These are phyloP conservation scores for Cynaeus angustus DNA, from an alignment of 2,888 invertebrate genomes.

Conservation along the genomic window DNA sequence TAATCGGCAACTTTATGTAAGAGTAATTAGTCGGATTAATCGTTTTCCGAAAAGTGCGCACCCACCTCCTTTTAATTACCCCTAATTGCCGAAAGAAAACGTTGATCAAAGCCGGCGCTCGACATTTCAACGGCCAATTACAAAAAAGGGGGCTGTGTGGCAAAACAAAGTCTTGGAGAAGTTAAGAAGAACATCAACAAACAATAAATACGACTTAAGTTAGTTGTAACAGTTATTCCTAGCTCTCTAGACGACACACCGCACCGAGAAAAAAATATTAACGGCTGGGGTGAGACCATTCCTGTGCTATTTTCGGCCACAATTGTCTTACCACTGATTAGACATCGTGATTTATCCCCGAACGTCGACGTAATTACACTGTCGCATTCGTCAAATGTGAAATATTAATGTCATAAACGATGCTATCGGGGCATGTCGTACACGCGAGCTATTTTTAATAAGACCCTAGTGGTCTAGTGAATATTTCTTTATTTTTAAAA, in stretches of 20 bases:
- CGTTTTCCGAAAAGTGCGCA: background rate
- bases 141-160: conserved; percentile 13
- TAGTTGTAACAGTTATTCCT: conserved; percentile 62
- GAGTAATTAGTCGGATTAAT: background rate
- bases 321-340: conserved; percentile 58
- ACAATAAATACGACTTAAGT: conserved; percentile 61
- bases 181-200: conserved; percentile 55
- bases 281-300: conserved; percentile 57
- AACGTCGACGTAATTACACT: conserved; percentile 62
- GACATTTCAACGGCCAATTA: conserved; percentile 29
- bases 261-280: conserved; percentile 56
- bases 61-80: conserved; percentile 1
- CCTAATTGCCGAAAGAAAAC: background rate
- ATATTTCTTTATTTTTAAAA: background rate
- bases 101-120: conserved; percentile 10
- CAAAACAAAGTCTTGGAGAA: conserved; percentile 54
- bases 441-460: conserved; percentile 50
- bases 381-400: conserved; percentile 61
- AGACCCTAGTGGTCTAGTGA: conserved; percentile 11
- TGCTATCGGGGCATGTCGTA: conserved; percentile 45
- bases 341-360: conserved; percentile 60
- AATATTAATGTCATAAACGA: conserved; percentile 63
- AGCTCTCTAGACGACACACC: conserved; percentile 62
- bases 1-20: conserved; percentile 7
- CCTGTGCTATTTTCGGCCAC: conserved; percentile 53